Conservation (phyloP, 2,888 invertebrate species). For the Eulithis prunata region DNA sequence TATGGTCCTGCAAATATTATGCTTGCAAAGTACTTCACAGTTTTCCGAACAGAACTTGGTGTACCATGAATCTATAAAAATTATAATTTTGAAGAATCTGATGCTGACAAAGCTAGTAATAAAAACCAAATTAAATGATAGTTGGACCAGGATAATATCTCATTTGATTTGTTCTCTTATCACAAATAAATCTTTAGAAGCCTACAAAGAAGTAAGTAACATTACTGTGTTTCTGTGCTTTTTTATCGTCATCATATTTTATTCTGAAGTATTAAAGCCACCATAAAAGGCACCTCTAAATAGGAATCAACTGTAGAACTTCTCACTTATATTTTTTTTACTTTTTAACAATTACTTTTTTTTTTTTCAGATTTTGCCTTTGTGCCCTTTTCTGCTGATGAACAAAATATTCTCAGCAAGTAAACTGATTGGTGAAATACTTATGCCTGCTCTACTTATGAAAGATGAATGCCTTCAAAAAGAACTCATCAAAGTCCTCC, state of each 20-base stretch:
- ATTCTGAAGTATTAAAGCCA: too few relatives aligned
- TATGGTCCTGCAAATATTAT: constrained; percentile 57
- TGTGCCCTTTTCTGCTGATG: constrained; percentile 65
- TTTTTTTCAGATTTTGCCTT: constrained; percentile 65
- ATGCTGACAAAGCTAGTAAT: constrained; percentile 52
- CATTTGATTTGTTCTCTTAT: constrained; percentile 50
- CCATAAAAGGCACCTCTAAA: too few relatives aligned
- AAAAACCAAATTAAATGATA: constrained; percentile 51
- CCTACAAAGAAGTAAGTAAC: constrained; percentile 52
- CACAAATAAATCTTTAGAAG: constrained; percentile 50
- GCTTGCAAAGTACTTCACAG: constrained; percentile 52
- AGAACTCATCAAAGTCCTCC: constrained; percentile 55
- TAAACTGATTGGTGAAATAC: constrained; percentile 70
- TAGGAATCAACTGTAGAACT: too few relatives aligned
- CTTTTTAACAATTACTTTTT: constrained; percentile 10
- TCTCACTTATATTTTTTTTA: neutral
- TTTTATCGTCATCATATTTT: too few relatives aligned
- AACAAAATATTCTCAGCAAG: constrained; percentile 66
- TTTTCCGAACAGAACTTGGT: constrained; percentile 50
- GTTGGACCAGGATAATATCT: constrained; percentile 53
- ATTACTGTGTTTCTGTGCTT: neutral
- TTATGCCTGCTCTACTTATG: constrained; percentile 70
- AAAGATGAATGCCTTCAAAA: constrained; percentile 63
- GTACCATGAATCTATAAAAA: constrained; percentile 49
- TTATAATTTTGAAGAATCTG: constrained; percentile 58